Conservation (phyloP, 2,113 vertebrate species). For the Seriola dumerili region DNA sequence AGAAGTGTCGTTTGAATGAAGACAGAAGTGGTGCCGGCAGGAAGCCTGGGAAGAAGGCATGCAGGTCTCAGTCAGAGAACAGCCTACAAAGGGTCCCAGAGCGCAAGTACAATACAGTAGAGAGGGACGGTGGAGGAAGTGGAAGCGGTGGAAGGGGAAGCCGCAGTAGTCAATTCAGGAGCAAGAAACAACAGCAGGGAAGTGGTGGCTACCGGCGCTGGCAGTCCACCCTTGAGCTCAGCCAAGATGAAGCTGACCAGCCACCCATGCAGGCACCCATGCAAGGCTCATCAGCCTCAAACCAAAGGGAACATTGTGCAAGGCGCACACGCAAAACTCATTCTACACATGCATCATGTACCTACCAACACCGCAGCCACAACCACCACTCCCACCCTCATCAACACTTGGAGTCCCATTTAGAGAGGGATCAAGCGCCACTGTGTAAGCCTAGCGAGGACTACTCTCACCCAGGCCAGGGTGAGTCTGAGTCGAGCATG, state of each 20-base stretch:
- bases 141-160: constrained; percentile 62
- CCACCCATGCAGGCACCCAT: constrained; percentile 12
- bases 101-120: constrained; percentile 85
- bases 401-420: constrained; percentile 66
- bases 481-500: constrained; percentile 85
- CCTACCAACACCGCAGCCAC: constrained; percentile 60
- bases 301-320: constrained; percentile 64
- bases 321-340: constrained; percentile 72
- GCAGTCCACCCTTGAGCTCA: constrained; percentile 89
- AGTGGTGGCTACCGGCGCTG: constrained; percentile 80
- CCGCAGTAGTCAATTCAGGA: constrained; percentile 68
- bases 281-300: constrained; percentile 27
- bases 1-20: constrained; percentile 86
- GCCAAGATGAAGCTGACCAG: constrained; percentile 81
- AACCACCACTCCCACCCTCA: constrained; percentile 53
- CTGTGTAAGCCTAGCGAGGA: constrained; percentile 61
- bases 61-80: constrained; percentile 89
- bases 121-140: constrained; percentile 79
- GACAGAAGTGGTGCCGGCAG: constrained; percentile 61
- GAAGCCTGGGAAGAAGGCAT: constrained; percentile 85
- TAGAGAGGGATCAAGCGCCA: constrained; percentile 66
- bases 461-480: constrained; percentile 62
- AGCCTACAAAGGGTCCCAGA: constrained; percentile 84
- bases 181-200: constrained; percentile 77
- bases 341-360: constrained; percentile 56